Base-by-base conservation (phyloP, 1,140 invertebrate genomes). In the Drosophila chauvacae region DNA sequence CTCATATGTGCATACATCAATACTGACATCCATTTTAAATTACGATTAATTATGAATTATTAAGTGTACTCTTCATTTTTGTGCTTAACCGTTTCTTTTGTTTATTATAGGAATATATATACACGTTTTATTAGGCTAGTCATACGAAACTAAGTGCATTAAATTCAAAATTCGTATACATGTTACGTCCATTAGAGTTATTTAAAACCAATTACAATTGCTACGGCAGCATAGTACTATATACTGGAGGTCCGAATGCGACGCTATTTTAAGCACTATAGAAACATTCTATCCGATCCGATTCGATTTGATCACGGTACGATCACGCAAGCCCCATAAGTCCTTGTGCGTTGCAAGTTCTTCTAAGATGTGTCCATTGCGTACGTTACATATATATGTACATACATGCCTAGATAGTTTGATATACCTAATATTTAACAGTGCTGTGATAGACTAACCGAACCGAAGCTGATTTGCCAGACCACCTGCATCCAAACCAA, bases 371-470 rank as follows among this genome's bases (percentile, higher is more conserved):
- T 72, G 77, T 83, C 71, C 81, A 71, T 84, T 83, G 62, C 81
- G 58, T 81, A 77, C 35, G 23, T 55, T 55, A 37, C 23, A 39
- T 23, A 23, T 23, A 3, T 23, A 23, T 2, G 1, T 20, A 20
- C 2, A 23, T 39, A 56, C 76, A 39, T 56, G 37, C 76, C 55
- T 73, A 72, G 68, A 73, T 74, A 75, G 57, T 70, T 74, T 56
- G 53, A 47, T 63, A 48, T 56, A 63, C 50, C 68, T 70, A 59
- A 72, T 80, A 60, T 73, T 85, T 90, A 90, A 90, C 86, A 85
- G 86, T 90, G 85, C 85, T 90, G 85, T 90, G 85, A 90, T 90
- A 90, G 78, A 90, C 85, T 88, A 90, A 88, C 81, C 80, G 75
- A 75, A 80, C 42, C 78, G 48, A 69, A 44, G 47, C 56, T 56